phyloP scores from a whole-genome alignment of 2,113 vertebrate genomes.

The Poeciliopsis turrubarensis region DNA sequence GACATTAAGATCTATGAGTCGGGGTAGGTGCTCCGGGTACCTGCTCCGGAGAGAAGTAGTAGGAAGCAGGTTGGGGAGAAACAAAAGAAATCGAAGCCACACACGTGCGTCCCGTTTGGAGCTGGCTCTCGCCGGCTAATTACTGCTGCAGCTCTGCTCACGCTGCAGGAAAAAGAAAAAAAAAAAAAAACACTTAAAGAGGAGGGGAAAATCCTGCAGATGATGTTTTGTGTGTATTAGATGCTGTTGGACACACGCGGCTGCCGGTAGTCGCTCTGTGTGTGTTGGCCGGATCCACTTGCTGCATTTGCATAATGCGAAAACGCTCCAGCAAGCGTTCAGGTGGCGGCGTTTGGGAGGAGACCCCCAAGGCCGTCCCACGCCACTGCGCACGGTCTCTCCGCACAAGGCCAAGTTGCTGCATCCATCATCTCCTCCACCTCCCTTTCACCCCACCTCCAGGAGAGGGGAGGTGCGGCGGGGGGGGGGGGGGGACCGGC shows the following conservation, averaged over 20 bases:
- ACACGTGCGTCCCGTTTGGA: not conserved
- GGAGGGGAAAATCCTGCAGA: slow-evolving; percentile 9
- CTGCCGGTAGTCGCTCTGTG: not conserved
- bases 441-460: slow-evolving; percentile 12
- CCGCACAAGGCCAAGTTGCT: slow-evolving; percentile 43
- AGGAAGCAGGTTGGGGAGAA: not conserved
- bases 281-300: slow-evolving; percentile 18
- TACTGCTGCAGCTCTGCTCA: slow-evolving; percentile 40
- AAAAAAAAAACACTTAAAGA: slow-evolving; percentile 11
- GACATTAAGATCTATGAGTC: slow-evolving; percentile 57
- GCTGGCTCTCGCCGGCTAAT: slow-evolving; percentile 32
- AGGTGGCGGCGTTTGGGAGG: slow-evolving; percentile 41
- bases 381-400: not conserved
- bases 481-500: too few species aligned
- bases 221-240: not conserved
- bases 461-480: fast-evolving
- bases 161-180: slow-evolving; percentile 29
- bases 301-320: slow-evolving; percentile 62
- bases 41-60: slow-evolving; percentile 28
- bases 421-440: slow-evolving; percentile 39
- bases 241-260: slow-evolving; percentile 15
- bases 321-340: slow-evolving; percentile 23
- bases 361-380: slow-evolving; percentile 21
- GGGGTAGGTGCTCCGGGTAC: slow-evolving; percentile 33
- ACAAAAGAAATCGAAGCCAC: not conserved